These are phyloP conservation scores for cattle (Bos taurus) DNA, from an alignment of 2,113 vertebrate species.

Conservation along the genomic window ARS-UCD2.0 NC_037350.1:11270501-11271000, in stretches of 20 bases:
- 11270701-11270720: neutral
- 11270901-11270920: neutral
- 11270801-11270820: neutral
- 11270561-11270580: neutral
- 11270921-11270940: too few relatives aligned
- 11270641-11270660: neutral
- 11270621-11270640: neutral
- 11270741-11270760: neutral
- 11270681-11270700: neutral
- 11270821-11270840: neutral
- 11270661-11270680: neutral
- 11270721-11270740: neutral
- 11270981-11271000: too few relatives aligned
- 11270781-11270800: neutral
- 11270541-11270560: neutral
- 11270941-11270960: too few relatives aligned
- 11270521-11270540: neutral
- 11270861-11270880: neutral
- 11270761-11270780: neutral
- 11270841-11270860: neutral
- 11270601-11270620: neutral
- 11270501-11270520: neutral
- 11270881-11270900: neutral
- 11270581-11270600: slow-evolving; percentile 11
- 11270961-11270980: too few relatives aligned